phyloP scores from a whole-genome alignment of 2,888 invertebrate species.

The Sarcophaga carnaria region DNA sequence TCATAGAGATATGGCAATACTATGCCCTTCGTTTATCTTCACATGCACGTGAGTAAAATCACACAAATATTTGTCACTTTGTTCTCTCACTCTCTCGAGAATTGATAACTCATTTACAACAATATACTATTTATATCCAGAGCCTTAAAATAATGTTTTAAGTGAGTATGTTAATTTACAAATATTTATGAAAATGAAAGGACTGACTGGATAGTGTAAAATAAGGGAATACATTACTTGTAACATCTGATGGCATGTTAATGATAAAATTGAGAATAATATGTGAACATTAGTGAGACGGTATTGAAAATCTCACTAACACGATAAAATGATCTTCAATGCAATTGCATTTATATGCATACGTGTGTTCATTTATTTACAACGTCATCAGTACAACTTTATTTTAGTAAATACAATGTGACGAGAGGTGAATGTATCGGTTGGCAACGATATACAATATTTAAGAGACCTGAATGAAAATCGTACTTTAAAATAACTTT shows the following conservation, averaged over 20 bases:
- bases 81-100: background rate
- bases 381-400: slow-evolving; percentile 33
- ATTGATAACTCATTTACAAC: background rate
- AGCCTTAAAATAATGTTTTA: background rate
- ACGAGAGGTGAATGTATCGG: slow-evolving; percentile 10
- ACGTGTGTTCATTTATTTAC: slow-evolving; percentile 15
- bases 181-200: too few relatives aligned
- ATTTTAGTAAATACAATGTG: slow-evolving; percentile 36
- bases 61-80: slow-evolving; percentile 2
- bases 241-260: slow-evolving; percentile 2
- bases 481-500: slow-evolving; percentile 1
- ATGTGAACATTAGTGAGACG: slow-evolving; percentile 21
- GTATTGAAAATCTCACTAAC: slow-evolving; percentile 36
- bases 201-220: too few relatives aligned
- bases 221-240: slow-evolving; percentile 7
- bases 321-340: slow-evolving; percentile 45
- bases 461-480: slow-evolving; percentile 42
- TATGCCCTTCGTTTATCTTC: background rate
- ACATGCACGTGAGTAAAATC: slow-evolving; percentile 29
- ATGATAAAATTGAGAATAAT: slow-evolving; percentile 20
- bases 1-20: slow-evolving; percentile 15
- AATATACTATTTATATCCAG: background rate
- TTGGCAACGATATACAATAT: slow-evolving; percentile 51
- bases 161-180: background rate
- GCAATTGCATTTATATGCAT: slow-evolving; percentile 7